These are phyloP conservation scores for Spizella passerina DNA, from an alignment of 2,797 vertebrate species.

Conservation along the genomic window DNA sequence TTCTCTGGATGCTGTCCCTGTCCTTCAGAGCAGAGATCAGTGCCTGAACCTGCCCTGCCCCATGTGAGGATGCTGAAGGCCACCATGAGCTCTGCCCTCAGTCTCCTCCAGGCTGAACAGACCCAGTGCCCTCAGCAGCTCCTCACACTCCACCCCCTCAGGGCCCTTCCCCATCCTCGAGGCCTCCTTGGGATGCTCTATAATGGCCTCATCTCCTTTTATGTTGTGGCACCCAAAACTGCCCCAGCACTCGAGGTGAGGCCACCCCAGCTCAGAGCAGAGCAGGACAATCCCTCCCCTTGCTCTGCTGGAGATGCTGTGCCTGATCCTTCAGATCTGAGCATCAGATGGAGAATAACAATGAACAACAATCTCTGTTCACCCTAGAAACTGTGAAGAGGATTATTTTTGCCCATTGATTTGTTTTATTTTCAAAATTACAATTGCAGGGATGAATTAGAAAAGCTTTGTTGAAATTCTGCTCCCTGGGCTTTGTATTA, in stretches of 20 bases:
- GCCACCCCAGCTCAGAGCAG: not conserved
- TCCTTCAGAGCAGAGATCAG: too few species aligned
- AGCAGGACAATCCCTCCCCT: not conserved
- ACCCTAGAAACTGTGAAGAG: not conserved
- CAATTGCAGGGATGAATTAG: not conserved
- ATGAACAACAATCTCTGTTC: not conserved
- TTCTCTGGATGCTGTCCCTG: too few species aligned
- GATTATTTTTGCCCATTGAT: not conserved
- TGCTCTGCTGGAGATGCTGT: not conserved
- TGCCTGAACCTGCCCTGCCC: too few species aligned
- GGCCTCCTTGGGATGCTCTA: not conserved
- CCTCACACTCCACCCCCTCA: fast-evolving
- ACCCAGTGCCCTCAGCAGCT: not conserved
- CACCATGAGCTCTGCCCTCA: not conserved
- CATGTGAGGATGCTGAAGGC: not conserved
- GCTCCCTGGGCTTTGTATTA: not conserved
- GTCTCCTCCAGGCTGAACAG: not conserved
- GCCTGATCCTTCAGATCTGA: not conserved
- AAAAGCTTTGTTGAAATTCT: constrained; percentile 34
- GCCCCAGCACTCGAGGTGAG: not conserved
- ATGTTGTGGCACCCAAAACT: fast-evolving
- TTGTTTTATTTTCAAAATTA: not conserved
- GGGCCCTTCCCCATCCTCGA: fast-evolving
- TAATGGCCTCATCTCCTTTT: not conserved
- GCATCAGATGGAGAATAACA: not conserved